Conservation (phyloP, 2,113 vertebrate species). For the Menura novaehollandiae region DNA sequence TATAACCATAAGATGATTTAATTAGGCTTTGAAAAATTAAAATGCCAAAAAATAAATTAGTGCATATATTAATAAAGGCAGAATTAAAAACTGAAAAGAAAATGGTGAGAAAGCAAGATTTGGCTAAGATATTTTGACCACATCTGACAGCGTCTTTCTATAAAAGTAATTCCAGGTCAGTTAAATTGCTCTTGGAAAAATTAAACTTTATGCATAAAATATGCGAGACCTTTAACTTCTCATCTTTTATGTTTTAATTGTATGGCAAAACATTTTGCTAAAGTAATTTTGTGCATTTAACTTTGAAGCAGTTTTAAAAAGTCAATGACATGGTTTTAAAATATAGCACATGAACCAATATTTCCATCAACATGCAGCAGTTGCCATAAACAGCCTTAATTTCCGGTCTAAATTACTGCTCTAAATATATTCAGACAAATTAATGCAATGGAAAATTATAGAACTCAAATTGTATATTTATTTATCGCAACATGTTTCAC, state of each 20-base stretch:
- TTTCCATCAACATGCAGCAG: constrained; percentile 41
- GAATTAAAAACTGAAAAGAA: background rate
- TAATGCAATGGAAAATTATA: constrained; percentile 54
- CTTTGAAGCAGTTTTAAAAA: constrained; percentile 29
- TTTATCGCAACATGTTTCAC: constrained; percentile 17
- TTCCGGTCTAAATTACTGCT: constrained; percentile 45
- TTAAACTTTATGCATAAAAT: background rate
- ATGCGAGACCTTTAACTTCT: background rate
- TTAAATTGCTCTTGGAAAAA: background rate
- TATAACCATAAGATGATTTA: background rate
- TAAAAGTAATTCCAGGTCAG: background rate
- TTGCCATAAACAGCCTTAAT: constrained; percentile 53
- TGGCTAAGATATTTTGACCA: background rate
- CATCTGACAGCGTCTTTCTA: background rate
- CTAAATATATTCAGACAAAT: constrained; percentile 54
- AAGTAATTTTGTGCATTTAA: constrained; percentile 24
- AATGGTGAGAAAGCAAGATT: background rate
- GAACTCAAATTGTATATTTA: constrained; percentile 27
- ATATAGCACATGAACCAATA: background rate
- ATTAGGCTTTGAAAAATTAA: background rate
- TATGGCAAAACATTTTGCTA: background rate
- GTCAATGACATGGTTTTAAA: constrained; percentile 51
- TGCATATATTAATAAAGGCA: background rate
- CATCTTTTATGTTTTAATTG: constrained; percentile 8
- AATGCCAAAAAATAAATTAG: background rate